A percentile compares a stretch with the other conserved stretches of the same genome.
These are phyloP conservation scores for Coilia nasus DNA, from an alignment of 2,797 vertebrate genomes.

Conservation along the genomic window DNA sequence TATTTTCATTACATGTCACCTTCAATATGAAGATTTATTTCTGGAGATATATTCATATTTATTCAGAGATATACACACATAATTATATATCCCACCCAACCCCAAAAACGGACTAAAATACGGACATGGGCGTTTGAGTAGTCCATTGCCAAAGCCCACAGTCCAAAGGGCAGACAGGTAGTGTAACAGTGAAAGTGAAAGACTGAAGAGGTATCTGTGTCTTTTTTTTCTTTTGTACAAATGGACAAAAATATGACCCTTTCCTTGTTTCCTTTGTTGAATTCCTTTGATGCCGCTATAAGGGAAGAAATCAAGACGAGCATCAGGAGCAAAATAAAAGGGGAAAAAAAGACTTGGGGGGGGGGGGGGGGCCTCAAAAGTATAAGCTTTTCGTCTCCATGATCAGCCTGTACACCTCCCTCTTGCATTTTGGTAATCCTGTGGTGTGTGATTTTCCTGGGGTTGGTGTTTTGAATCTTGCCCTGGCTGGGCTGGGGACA, in stretches of 20 bases:
- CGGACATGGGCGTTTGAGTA: conserved; percentile 73
- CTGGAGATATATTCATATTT: conserved; percentile 80
- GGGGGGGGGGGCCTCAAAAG: not conserved
- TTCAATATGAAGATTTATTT: conserved; percentile 99
- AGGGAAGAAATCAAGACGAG: conserved; percentile 8
- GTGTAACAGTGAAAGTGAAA: conserved; percentile 69
- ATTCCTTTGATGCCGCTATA: not conserved
- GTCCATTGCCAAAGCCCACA: conserved; percentile 83
- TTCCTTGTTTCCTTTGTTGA: not conserved
- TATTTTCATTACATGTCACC: conserved; percentile 88
- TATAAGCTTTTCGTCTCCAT: not conserved
- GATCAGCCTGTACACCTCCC: not conserved
- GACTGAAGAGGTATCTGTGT: conserved; percentile 38
- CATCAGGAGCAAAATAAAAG: not conserved
- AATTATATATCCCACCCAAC: conserved; percentile 75
- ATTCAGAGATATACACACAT: conserved; percentile 95
- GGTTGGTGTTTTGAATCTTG: not conserved
- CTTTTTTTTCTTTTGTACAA: conserved; percentile 17
- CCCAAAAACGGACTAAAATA: conserved; percentile 54
- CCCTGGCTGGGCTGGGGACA: not conserved
- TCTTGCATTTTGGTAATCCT: not conserved
- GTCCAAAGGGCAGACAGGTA: conserved; percentile 75
- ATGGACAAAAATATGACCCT: not conserved
- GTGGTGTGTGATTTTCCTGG: not conserved
- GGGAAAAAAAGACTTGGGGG: too few relatives aligned